These are phyloP conservation scores for Mastigias papua DNA, from an alignment of 30 jellyfish, hydroid and myxozoan genomes.

Conservation along the genomic window DNA sequence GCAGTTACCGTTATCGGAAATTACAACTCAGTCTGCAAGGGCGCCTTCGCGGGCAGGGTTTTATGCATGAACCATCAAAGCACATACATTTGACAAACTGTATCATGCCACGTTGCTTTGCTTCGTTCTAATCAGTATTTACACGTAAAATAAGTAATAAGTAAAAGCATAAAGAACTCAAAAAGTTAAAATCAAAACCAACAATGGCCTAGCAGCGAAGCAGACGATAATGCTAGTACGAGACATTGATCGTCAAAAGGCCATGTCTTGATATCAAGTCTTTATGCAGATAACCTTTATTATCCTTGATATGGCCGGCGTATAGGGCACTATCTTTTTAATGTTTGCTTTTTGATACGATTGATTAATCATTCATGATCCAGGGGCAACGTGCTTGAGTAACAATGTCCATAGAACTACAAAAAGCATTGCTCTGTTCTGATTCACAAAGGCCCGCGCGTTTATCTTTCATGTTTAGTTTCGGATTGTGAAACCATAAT, in stretches of 20 bases:
- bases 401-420: constrained; percentile 20
- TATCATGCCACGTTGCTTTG: too few relatives aligned
- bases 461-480: constrained; percentile 39
- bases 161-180: background rate
- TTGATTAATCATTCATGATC: constrained; percentile 5
- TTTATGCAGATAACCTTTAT: background rate
- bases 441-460: constrained; percentile 27
- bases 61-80: too few relatives aligned
- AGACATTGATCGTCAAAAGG: background rate
- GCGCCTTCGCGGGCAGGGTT: too few relatives aligned
- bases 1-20: too few relatives aligned
- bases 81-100: too few relatives aligned
- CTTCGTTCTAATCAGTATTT: too few relatives aligned
- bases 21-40: too few relatives aligned
- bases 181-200: too few relatives aligned
- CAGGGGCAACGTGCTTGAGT: constrained; percentile 44
- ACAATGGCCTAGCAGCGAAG: background rate
- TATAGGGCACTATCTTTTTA: constrained; percentile 1
- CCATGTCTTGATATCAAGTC: background rate
- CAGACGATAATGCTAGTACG: background rate
- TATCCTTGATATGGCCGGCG: constrained; percentile 8
- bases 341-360: background rate
- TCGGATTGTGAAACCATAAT: constrained; percentile 54
- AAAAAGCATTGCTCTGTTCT: constrained; percentile 42
- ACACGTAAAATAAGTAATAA: too few relatives aligned